phyloP scores from a whole-genome alignment of 1,140 invertebrate species.

The Andrena cerasifolii region DNA sequence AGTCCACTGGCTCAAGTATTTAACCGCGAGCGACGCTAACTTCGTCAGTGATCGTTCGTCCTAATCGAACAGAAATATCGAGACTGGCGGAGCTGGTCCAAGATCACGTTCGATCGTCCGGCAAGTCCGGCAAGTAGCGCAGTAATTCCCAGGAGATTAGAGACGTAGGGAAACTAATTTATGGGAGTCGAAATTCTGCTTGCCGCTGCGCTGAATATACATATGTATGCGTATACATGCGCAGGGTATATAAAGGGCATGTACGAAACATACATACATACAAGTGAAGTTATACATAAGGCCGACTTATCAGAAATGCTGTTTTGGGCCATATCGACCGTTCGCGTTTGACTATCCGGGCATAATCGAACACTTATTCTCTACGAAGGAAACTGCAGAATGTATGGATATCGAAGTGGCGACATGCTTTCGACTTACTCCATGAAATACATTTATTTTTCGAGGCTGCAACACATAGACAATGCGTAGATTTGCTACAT shows the following conservation, averaged over 20 bases:
- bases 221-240: not conserved
- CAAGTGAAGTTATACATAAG: not conserved
- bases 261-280: not conserved
- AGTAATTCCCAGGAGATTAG: conserved; percentile 59
- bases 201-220: conserved; percentile 25
- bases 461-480: no score
- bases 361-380: no score
- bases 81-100: conserved; percentile 21
- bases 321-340: no score
- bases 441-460: no score
- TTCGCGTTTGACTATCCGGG: no score
- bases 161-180: conserved; percentile 59
- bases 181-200: conserved; percentile 57
- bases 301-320: not conserved
- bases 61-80: conserved; percentile 57
- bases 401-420: no score
- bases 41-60: conserved; percentile 43
- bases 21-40: conserved; percentile 50
- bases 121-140: conserved; percentile 57
- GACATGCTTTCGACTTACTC: no score
- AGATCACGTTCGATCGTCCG: conserved; percentile 64
- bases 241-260: not conserved
- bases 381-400: no score
- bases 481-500: no score
- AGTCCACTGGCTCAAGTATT: conserved; percentile 56